Conservation (phyloP, 2,888 invertebrate genomes). For the Tipula vernalis region DNA sequence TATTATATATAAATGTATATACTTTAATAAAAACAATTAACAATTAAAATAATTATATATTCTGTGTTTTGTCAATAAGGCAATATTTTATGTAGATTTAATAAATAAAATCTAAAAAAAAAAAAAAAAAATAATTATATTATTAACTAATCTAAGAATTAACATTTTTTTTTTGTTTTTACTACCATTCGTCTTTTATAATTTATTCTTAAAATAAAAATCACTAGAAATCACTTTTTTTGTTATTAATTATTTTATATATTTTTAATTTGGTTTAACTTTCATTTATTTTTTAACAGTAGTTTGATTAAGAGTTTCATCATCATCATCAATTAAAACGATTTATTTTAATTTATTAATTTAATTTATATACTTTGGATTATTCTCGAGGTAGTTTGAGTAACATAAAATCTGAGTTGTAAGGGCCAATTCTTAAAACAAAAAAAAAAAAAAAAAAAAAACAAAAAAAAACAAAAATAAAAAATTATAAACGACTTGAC, state of each 20-base stretch:
- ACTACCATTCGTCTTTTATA: background rate
- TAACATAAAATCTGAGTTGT: background rate
- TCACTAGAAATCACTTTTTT: slow-evolving; percentile 9
- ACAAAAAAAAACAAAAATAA: background rate
- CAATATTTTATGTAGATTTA: slow-evolving; percentile 7
- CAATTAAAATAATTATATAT: background rate
- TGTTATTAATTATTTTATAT: slow-evolving; percentile 6
- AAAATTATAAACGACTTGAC: background rate
- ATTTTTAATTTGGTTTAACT: slow-evolving; percentile 4
- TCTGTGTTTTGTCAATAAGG: slow-evolving; percentile 4
- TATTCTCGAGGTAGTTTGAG: slow-evolving; percentile 4
- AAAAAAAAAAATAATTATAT: background rate
- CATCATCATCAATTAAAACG: background rate
- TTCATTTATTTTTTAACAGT: background rate
- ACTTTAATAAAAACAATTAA: background rate
- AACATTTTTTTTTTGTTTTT: slow-evolving; percentile 6
- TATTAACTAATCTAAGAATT: background rate
- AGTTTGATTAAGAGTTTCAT: background rate
- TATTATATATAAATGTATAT: background rate
- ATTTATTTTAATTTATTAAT: background rate
- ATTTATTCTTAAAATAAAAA: background rate
- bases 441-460: background rate
- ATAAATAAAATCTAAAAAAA: slow-evolving; percentile 6
- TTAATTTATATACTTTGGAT: background rate
- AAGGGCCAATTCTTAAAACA: background rate